phyloP scores from a whole-genome alignment of 2,888 invertebrate species.

The Drosophila kambysellisi region DNA sequence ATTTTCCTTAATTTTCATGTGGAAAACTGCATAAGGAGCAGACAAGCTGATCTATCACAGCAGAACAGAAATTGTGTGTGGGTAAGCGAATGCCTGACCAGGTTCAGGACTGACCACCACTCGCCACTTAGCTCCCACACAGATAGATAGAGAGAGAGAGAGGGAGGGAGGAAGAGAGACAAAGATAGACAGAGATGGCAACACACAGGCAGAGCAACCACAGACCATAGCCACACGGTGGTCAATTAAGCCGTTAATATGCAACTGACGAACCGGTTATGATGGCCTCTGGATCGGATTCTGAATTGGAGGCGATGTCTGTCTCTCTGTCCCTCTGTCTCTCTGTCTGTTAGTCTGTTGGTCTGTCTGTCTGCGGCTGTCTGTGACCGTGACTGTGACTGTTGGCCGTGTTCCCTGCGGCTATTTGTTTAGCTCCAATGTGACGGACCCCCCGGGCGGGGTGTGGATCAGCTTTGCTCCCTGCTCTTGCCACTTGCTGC shows the following conservation, averaged over 20 bases:
- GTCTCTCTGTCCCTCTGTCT: conserved; percentile 3
- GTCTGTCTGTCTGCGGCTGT: neutral
- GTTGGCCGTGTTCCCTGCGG: conserved; percentile 14
- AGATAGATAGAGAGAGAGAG: too few relatives aligned
- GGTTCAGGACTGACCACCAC: conserved; percentile 25
- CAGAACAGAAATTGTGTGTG: conserved; percentile 1
- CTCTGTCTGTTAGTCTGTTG: neutral
- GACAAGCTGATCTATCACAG: conserved; percentile 27
- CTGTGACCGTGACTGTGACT: conserved; percentile 5
- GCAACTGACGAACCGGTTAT: conserved; percentile 44
- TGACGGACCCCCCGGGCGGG: conserved; percentile 49
- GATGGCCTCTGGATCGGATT: conserved; percentile 17
- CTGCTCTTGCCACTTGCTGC: conserved; percentile 11
- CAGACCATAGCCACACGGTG: conserved; percentile 55
- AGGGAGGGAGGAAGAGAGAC: neutral
- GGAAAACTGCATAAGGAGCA: neutral
- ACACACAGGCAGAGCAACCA: conserved; percentile 27
- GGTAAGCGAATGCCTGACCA: conserved; percentile 18
- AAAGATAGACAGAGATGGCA: neutral
- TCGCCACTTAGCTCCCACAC: neutral
- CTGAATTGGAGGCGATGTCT: conserved; percentile 12
- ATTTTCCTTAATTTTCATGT: neutral
- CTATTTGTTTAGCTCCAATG: conserved; percentile 53
- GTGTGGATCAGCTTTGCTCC: conserved; percentile 39
- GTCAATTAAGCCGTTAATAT: conserved; percentile 77